Conservation (phyloP, 2,888 invertebrate genomes). For the Fragum fragum region DNA sequence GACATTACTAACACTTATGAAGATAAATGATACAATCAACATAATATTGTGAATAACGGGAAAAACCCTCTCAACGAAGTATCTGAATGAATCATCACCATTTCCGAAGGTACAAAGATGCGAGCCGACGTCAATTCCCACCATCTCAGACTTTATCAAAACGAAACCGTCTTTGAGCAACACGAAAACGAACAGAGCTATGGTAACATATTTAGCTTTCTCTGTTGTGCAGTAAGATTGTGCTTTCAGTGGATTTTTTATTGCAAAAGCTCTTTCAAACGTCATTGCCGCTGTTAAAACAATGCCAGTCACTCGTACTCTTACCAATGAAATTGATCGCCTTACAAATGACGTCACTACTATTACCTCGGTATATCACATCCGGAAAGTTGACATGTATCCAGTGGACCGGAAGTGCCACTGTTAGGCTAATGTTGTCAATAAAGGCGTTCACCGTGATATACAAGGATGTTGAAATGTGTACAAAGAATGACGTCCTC, state of each 20-base stretch:
- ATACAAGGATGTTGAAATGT: conserved; percentile 77
- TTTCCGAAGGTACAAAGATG: conserved; percentile 72
- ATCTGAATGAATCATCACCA: conserved; percentile 26
- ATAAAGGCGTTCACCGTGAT: conserved; percentile 72
- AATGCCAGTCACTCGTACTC: conserved; percentile 77
- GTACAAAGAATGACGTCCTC: conserved; percentile 73
- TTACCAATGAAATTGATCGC: conserved; percentile 76
- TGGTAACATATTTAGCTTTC: conserved; percentile 69
- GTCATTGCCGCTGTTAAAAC: conserved; percentile 79
- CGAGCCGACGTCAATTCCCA: conserved; percentile 56
- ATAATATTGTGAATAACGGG: conserved; percentile 75
- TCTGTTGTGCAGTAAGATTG: conserved; percentile 69
- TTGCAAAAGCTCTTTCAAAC: conserved; percentile 75
- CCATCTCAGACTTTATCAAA: conserved; percentile 64
- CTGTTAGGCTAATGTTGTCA: conserved; percentile 71
- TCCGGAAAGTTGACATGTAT: conserved; percentile 75
- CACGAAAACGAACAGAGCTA: conserved; percentile 61
- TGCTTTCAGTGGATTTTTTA: conserved; percentile 75
- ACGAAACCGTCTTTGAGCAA: conserved; percentile 72
- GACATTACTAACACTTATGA: conserved; percentile 73
- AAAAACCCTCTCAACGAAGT: conserved; percentile 61
- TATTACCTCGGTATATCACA: conserved; percentile 59
- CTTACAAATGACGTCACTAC: conserved; percentile 74
- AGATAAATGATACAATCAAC: conserved; percentile 69
- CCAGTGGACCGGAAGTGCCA: conserved; percentile 76